phyloP scores from a whole-genome alignment of 2,888 invertebrate genomes.

The Caenorhabditis doughertyi region DNA sequence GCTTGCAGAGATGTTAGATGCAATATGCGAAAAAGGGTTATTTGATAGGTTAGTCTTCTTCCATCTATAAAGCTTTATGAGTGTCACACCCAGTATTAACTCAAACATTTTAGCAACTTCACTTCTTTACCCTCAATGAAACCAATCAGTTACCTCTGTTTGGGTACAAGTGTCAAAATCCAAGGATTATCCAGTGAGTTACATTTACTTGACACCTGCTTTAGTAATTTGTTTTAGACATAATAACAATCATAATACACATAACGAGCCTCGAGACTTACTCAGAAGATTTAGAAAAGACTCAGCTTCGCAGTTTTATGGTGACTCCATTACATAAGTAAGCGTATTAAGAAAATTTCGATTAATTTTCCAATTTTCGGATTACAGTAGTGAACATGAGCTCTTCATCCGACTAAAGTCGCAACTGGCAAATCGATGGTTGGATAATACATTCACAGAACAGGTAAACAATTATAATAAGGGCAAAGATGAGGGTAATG shows the following conservation, averaged over 20 bases:
- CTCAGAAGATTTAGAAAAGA: conserved; percentile 34
- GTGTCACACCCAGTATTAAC: background rate
- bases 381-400: conserved; percentile 54
- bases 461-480: conserved; percentile 29
- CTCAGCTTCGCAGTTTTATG: conserved; percentile 47
- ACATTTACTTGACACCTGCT: background rate
- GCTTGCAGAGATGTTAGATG: conserved; percentile 47
- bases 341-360: background rate
- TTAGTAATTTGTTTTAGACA: conserved; percentile 6
- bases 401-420: conserved; percentile 53
- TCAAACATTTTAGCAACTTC: conserved; percentile 42
- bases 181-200: conserved; percentile 28
- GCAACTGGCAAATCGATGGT: conserved; percentile 53
- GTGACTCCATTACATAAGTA: conserved; percentile 54
- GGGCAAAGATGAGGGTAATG: background rate
- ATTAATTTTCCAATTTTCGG: conserved; percentile 10
- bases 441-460: conserved; percentile 53
- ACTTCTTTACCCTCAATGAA: conserved; percentile 42
- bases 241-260: conserved; percentile 54
- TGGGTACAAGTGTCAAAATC: conserved; percentile 47
- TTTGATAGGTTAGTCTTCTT: conserved; percentile 52
- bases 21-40: conserved; percentile 48
- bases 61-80: background rate
- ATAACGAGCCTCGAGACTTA: conserved; percentile 52
- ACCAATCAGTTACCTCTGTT: conserved; percentile 44